Percentiles rank a stretch among this genome's conserved stretches.
Evolutionary conservation across 2,797 vertebrate species (phyloP).

Genomic region (Sebastes steindachneri): DNA sequence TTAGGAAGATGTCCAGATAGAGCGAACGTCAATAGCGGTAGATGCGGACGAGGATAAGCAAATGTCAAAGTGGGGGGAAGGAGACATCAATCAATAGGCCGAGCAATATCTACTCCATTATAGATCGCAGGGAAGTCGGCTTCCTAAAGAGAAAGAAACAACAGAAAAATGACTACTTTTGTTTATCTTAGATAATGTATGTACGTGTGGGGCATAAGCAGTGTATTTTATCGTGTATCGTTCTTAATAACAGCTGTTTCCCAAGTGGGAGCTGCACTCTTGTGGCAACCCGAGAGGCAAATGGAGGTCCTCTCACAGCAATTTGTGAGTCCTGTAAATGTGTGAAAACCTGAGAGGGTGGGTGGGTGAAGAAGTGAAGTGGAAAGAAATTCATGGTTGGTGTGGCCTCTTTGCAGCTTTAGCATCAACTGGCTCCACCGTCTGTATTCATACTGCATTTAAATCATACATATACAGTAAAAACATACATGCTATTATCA

Average conservation of each 20-base stretch:
- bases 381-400: slow-evolving; percentile 27
- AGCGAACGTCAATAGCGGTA: slow-evolving; percentile 74
- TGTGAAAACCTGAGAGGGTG: slow-evolving; percentile 44
- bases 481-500: slow-evolving; percentile 9
- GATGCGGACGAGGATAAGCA: slow-evolving; percentile 79
- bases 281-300: slow-evolving; percentile 29
- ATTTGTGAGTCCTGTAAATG: slow-evolving; percentile 42
- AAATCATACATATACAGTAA: neutral
- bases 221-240: slow-evolving; percentile 7
- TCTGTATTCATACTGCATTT: slow-evolving; percentile 6
- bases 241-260: slow-evolving; percentile 49
- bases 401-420: slow-evolving; percentile 6
- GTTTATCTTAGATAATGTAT: slow-evolving; percentile 7
- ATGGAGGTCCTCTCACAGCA: slow-evolving; percentile 39
- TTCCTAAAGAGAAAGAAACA: slow-evolving; percentile 20
- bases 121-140: slow-evolving; percentile 49
- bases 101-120: slow-evolving; percentile 73
- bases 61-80: slow-evolving; percentile 81
- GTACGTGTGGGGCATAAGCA: neutral
- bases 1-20: slow-evolving; percentile 83
- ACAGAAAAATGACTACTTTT: slow-evolving; percentile 25
- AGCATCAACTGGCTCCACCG: neutral
- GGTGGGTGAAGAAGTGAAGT: slow-evolving; percentile 6
- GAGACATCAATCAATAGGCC: slow-evolving; percentile 75
- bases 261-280: slow-evolving; percentile 15